A percentile compares a stretch with the other conserved stretches of the same genome.
These are phyloP conservation scores for Cephus pygmeus DNA, from an alignment of 2,888 invertebrate genomes.

Conservation along the genomic window DNA sequence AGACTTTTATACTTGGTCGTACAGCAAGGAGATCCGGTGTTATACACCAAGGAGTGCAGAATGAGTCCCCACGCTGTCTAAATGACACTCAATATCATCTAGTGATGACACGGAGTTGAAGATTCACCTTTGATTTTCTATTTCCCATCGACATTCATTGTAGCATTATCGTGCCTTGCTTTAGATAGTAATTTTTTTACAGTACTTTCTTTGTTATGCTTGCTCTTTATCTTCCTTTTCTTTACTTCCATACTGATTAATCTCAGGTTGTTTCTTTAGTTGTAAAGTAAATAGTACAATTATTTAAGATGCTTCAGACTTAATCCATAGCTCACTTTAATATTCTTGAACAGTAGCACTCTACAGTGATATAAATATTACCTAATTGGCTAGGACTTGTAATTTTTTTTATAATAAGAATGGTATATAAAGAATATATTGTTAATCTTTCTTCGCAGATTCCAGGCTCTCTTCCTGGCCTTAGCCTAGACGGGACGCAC, in stretches of 20 bases:
- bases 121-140: neutral
- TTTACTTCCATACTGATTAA: neutral
- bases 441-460: conserved; percentile 45
- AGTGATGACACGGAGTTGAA: neutral
- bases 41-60: neutral
- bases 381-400: neutral
- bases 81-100: neutral
- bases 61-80: neutral
- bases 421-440: neutral
- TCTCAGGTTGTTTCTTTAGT: neutral
- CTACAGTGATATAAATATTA: neutral
- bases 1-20: neutral
- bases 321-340: neutral
- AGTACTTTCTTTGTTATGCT: neutral
- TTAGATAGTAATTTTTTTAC: neutral
- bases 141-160: neutral
- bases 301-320: neutral
- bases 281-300: neutral
- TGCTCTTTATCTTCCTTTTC: neutral
- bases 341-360: neutral
- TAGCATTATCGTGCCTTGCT: neutral
- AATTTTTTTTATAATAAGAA: neutral
- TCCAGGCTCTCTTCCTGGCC: conserved; percentile 62
- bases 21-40: neutral
- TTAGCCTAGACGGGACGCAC: conserved; percentile 60